phyloP scores from a whole-genome alignment of 2,113 vertebrate genomes.

The Notarius quadriscutis region DNA sequence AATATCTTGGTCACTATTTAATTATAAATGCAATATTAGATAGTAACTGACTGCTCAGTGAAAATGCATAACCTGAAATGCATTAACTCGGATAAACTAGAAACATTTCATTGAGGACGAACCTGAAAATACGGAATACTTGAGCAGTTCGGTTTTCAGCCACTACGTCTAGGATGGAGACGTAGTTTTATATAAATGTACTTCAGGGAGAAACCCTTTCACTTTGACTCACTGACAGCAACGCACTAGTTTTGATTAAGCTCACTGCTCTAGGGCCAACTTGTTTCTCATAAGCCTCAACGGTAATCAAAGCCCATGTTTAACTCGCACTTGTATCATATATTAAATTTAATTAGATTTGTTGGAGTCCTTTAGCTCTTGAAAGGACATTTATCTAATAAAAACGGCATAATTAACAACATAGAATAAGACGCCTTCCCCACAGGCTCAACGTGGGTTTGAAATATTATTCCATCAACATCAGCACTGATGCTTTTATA shows the following conservation, averaged over 20 bases:
- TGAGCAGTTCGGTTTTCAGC: not conserved
- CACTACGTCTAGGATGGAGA: not conserved
- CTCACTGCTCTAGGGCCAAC: not conserved
- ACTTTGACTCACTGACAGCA: not conserved
- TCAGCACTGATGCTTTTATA: not conserved
- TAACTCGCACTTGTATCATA: not conserved
- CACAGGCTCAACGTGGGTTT: not conserved
- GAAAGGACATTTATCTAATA: not conserved
- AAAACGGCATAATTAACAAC: not conserved
- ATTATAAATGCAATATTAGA: not conserved
- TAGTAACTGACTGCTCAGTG: not conserved
- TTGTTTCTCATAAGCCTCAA: constrained; percentile 2
- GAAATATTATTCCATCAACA: not conserved
- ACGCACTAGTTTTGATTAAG: constrained; percentile 20
- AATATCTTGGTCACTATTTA: not conserved
- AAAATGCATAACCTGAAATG: not conserved
- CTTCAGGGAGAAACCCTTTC: not conserved
- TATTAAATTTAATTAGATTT: not conserved
- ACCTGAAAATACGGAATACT: not conserved
- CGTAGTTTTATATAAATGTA: not conserved
- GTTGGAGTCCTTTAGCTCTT: not conserved
- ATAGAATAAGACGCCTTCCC: not conserved
- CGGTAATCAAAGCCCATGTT: not conserved
- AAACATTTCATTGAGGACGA: not conserved
- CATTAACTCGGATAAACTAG: not conserved